Conservation (phyloP, 2,888 invertebrate species). For the Trachelus troglodyta region DNA sequence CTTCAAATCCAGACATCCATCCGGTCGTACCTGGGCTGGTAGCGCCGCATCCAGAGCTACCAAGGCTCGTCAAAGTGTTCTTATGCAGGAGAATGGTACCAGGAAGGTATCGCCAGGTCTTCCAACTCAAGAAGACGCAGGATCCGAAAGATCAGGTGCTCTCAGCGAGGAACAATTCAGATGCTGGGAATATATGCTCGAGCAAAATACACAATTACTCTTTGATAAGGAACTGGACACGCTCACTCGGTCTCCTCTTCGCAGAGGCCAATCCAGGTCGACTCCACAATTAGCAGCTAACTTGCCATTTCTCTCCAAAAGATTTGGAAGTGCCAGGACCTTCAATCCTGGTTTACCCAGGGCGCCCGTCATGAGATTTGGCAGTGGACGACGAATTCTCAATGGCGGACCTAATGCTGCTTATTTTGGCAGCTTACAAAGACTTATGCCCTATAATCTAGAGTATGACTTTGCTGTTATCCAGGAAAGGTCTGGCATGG, state of each 20-base stretch:
- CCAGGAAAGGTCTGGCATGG: conserved; percentile 77
- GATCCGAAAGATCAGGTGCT: conserved; percentile 58
- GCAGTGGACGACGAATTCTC: conserved; percentile 72
- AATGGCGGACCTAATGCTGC: conserved; percentile 86
- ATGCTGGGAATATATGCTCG: conserved; percentile 94
- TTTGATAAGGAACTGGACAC: conserved; percentile 91
- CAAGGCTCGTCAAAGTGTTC: conserved; percentile 53
- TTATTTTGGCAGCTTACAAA: conserved; percentile 86
- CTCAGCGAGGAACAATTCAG: conserved; percentile 87
- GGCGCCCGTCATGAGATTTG: conserved; percentile 70
- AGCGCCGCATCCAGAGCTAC: conserved; percentile 52
- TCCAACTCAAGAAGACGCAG: conserved; percentile 70
- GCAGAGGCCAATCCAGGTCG: conserved; percentile 60
- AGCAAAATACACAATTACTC: conserved; percentile 88
- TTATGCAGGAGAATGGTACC: conserved; percentile 56
- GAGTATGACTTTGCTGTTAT: conserved; percentile 88
- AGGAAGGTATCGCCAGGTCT: conserved; percentile 48
- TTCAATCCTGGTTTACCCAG: conserved; percentile 72
- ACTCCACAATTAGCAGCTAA: conserved; percentile 48
- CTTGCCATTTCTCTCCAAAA: conserved; percentile 75
- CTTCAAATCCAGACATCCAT: conserved; percentile 57
- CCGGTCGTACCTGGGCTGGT: conserved; percentile 54
- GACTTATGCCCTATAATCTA: conserved; percentile 85
- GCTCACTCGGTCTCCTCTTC: conserved; percentile 68
- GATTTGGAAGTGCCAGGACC: conserved; percentile 84